Evolutionary conservation across 2,797 vertebrate species (phyloP).

Genomic region (Paramormyrops hopkinsi): DNA sequence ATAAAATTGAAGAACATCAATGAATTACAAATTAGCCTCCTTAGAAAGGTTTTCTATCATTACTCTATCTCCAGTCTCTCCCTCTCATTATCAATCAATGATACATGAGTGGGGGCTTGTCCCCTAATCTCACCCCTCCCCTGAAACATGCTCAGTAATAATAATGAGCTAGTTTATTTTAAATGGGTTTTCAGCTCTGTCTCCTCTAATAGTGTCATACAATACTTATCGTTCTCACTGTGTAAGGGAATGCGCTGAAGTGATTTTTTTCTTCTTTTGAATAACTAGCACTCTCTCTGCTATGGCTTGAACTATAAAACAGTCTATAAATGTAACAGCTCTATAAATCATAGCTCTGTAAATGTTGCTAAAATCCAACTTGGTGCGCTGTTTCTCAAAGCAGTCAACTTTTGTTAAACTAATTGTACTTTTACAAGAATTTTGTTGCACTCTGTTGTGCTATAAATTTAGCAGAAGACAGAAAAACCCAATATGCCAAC

Average conservation of each 20-base stretch:
- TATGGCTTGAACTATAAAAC: not conserved
- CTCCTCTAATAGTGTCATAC: not conserved
- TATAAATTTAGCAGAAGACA: not conserved
- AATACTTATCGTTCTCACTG: not conserved
- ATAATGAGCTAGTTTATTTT: not conserved
- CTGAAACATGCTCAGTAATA: not conserved
- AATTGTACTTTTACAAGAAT: not conserved
- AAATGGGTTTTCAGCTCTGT: not conserved
- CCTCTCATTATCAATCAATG: not conserved
- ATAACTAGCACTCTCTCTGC: not conserved
- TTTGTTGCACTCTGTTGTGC: not conserved
- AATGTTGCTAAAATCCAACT: not conserved
- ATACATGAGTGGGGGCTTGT: not conserved
- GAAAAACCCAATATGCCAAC: not conserved
- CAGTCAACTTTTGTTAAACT: not conserved
- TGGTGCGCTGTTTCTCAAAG: not conserved
- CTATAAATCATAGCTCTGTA: not conserved
- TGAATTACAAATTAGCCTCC: not conserved
- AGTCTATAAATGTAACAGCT: not conserved
- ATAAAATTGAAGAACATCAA: not conserved
- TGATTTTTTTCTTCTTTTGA: not conserved
- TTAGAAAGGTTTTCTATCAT: not conserved
- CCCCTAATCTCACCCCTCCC: not conserved
- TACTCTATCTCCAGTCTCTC: not conserved
- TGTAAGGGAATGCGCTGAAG: not conserved